Base-by-base conservation (phyloP, 2,113 vertebrate genomes). In the Heteronetta atricapilla region DNA sequence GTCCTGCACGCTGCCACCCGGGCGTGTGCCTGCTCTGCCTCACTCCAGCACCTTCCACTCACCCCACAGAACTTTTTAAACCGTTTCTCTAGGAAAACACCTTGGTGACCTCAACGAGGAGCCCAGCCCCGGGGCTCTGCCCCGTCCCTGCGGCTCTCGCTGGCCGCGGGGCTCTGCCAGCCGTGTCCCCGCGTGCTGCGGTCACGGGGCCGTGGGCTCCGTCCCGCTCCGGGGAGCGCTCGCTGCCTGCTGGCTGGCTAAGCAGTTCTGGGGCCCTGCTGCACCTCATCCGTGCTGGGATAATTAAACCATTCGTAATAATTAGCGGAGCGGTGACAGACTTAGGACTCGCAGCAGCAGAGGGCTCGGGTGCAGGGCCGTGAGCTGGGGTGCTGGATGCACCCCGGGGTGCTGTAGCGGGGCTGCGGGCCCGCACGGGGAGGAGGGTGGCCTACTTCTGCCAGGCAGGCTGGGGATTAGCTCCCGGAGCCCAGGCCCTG, bases 71-170 rank as follows among this genome's bases (percentile, higher is more conserved):
- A 18, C 19, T 21, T 20, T 6, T 20, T 6, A 9, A 7, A 46
- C 25, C 8, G 1, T 12, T 38, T 38, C 8, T 25, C 22, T 2
- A 31, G 8, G 52, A 9, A 38, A 22, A 4, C 5, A 11, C 5
- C 26, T 42, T 3, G 0, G 7, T 48, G n/a, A 4, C 10, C 3
- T 2, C 6, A 2, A 8, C 13, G 11, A 16, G 28, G 28, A 66
- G n/a, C 60, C 13, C 31, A 1, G 11, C 1, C 1, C 8, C 9
- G 10, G 17, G 10, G 0, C 10, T 83, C 33, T 36, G 38, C 2
- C 7, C 0, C 0, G 2, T 13, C 20, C 21, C 11, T 0, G 0
- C 21, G 34, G 13, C 33, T 58, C 3, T 2, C 40, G 8, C 15
- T 29, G 12, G 3, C 5, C 64, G 2, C 13, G 12, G n/a, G 15